Conservation (phyloP, 2,888 invertebrate species). For the Drosophila paranaensis region DNA sequence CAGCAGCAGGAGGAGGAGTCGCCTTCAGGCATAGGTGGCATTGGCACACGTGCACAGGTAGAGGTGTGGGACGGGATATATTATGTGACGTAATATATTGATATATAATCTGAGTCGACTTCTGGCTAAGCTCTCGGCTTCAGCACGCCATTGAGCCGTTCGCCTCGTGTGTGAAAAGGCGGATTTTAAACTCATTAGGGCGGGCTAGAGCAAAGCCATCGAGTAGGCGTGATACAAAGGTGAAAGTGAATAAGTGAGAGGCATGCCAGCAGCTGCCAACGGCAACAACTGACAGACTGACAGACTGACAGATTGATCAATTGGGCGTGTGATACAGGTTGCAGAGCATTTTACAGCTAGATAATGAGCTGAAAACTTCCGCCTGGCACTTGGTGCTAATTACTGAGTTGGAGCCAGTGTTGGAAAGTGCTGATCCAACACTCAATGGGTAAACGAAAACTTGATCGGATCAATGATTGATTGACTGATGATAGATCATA, state of each 20-base stretch:
- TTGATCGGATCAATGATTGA: too few relatives aligned
- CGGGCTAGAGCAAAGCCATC: constrained; percentile 8
- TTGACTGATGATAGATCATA: not conserved
- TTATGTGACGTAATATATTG: constrained; percentile 57
- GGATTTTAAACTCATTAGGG: constrained; percentile 68
- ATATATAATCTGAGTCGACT: constrained; percentile 59
- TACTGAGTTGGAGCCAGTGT: not conserved
- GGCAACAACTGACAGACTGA: not conserved
- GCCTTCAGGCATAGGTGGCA: constrained; percentile 4
- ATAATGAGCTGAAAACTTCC: not conserved
- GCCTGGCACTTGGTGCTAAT: not conserved
- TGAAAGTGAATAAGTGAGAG: not conserved
- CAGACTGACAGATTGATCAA: constrained; percentile 11
- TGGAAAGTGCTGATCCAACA: too few relatives aligned
- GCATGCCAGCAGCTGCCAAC: constrained; percentile 4
- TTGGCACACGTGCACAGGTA: constrained; percentile 15
- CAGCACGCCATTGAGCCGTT: constrained; percentile 13
- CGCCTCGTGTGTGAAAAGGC: constrained; percentile 2
- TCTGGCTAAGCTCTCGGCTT: constrained; percentile 5
- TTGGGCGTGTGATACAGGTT: constrained; percentile 21
- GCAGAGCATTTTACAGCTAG: not conserved
- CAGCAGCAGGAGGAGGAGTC: not conserved
- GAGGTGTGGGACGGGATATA: not conserved
- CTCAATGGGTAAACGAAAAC: too few relatives aligned
- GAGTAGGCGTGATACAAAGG: not conserved